These are phyloP conservation scores for Zosterops pallidus DNA, from an alignment of 2,113 vertebrate species.

Conservation along the genomic window DNA sequence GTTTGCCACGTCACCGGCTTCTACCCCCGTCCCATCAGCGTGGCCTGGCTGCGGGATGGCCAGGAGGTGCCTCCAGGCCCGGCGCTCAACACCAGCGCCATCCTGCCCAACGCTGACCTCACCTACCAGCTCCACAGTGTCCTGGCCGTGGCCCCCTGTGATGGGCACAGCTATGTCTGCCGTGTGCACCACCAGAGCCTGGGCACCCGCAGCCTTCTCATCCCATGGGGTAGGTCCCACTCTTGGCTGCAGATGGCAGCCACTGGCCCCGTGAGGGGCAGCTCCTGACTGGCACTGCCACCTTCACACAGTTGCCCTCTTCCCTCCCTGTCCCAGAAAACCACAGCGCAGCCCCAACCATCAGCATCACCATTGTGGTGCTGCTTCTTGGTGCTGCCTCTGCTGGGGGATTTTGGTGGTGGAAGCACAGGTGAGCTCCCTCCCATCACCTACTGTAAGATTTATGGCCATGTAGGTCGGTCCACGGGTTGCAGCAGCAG, in stretches of 20 bases:
- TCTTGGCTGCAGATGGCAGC: too few relatives aligned
- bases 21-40: background rate
- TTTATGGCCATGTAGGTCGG: background rate
- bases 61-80: background rate
- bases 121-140: background rate
- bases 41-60: conserved; percentile 20
- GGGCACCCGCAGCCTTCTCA: background rate
- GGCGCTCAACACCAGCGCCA: background rate
- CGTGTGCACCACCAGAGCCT: background rate
- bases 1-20: background rate
- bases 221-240: conserved; percentile 5
- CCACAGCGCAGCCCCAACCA: accelerated
- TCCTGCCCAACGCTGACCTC: conserved; percentile 20
- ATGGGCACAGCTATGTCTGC: background rate
- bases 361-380: background rate
- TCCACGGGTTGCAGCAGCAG: background rate
- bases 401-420: background rate
- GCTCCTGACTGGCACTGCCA: background rate
- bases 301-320: background rate
- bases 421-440: background rate
- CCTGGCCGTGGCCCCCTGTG: background rate
- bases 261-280: background rate
- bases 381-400: background rate
- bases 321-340: background rate
- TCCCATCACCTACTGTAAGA: background rate